These are phyloP conservation scores for Pogona vitticeps DNA, from an alignment of 2,113 vertebrate genomes.

Conservation along the genomic window DNA sequence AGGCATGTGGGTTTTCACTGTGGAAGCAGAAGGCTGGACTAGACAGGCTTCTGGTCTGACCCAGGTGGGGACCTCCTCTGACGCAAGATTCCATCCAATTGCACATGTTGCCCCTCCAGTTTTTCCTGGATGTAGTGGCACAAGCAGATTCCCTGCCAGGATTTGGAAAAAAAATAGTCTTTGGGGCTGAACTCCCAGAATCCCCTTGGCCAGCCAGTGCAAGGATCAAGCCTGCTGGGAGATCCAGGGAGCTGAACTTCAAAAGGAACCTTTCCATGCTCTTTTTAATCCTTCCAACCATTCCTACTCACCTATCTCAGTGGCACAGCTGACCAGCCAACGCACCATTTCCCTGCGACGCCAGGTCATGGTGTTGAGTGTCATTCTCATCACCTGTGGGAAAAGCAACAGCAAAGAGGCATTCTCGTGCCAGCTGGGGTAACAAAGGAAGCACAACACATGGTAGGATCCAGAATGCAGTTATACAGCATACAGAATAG, in stretches of 20 bases:
- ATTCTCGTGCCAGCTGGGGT: not conserved
- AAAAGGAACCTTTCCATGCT: not conserved
- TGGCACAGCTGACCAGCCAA: constrained; percentile 73
- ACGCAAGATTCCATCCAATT: not conserved
- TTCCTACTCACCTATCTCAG: constrained; percentile 69
- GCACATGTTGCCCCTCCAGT: no score
- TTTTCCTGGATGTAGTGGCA: not conserved
- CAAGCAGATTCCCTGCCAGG: not conserved
- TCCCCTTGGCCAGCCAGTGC: not conserved
- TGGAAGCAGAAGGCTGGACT: not conserved
- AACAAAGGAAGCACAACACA: no score
- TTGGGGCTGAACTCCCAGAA: not conserved
- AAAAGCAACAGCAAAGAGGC: no score
- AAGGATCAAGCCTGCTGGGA: no score
- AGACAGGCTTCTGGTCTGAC: not conserved
- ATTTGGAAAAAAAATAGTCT: not conserved
- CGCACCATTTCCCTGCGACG: constrained; percentile 74
- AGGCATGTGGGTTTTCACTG: not conserved
- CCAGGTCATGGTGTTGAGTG: constrained; percentile 72
- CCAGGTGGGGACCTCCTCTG: not conserved
- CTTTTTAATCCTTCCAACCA: no score
- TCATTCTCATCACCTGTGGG: constrained; percentile 73
- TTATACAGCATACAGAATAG: not conserved
- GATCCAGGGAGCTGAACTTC: not conserved
- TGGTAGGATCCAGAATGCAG: not conserved